Conservation (phyloP, 2,888 invertebrate genomes). For the Drosophila mimetica region DNA sequence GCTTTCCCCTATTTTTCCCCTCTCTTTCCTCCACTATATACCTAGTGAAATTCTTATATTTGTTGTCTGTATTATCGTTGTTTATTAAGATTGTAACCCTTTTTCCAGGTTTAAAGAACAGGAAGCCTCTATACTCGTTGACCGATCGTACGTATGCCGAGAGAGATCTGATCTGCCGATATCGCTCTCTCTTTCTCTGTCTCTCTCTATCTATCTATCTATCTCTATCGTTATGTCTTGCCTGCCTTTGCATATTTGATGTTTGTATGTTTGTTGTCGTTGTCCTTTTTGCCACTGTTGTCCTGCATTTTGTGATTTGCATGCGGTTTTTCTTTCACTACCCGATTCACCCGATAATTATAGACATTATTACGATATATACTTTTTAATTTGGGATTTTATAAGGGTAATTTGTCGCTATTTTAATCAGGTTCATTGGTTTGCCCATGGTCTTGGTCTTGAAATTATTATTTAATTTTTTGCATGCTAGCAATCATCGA, state of each 20-base stretch:
- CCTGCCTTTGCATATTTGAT: slow-evolving; percentile 34
- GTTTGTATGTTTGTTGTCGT: slow-evolving; percentile 29
- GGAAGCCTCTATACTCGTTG: slow-evolving; percentile 85
- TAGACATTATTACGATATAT: slow-evolving; percentile 5
- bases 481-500: slow-evolving; percentile 11
- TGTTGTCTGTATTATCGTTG: slow-evolving; percentile 76
- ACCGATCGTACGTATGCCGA: slow-evolving; percentile 85
- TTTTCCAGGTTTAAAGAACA: slow-evolving; percentile 85
- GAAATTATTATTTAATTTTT: neutral
- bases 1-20: neutral
- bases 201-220: slow-evolving; percentile 12
- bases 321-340: slow-evolving; percentile 11
- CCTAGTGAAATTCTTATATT: slow-evolving; percentile 54
- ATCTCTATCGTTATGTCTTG: slow-evolving; percentile 31
- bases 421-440: slow-evolving; percentile 36
- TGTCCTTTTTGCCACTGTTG: slow-evolving; percentile 12
- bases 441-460: neutral
- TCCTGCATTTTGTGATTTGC: slow-evolving; percentile 20
- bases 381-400: neutral
- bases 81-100: slow-evolving; percentile 81
- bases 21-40: neutral
- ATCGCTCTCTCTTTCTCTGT: slow-evolving; percentile 28
- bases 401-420: slow-evolving; percentile 37
- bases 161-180: slow-evolving; percentile 59
- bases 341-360: neutral